Evolutionary conservation across 2,113 vertebrate species (phyloP), one percentile per base, ranked within the genome.

Genomic region (Sarotherodon lohbergeri): DNA sequence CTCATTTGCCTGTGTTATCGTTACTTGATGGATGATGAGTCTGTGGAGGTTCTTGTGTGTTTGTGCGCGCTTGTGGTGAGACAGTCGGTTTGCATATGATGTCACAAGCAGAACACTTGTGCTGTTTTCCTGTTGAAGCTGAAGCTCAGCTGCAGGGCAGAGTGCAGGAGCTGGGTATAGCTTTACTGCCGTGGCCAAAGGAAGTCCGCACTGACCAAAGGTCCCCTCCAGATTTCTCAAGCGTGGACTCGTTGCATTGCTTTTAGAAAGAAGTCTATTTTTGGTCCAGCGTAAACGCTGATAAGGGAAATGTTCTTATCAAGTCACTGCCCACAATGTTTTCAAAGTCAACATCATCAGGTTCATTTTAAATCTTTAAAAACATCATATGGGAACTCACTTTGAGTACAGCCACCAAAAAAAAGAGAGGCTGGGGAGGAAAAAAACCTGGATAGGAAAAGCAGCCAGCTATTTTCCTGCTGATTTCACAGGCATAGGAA

Each of bases 401-500:
- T 80, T 13, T 80, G 4, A 66, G 7, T 88, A 86, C 19, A 2
- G 57, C 22, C 78, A 6, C 10, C 17, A 7, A 17, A 66, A 83
- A 54, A 43, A 14, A 56, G 34, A 59, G 11, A 76, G 16, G 5
- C 10, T 13, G 24, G 13, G 14, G 36, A 41, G 63, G 34, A 2
- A 24, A 85, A 82, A 68, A 83, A 56, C 19, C 46, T 43, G 71
- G 17, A 48, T 54, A 4, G 82, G 17, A 91, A 90, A 90, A 90
- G 93, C 93, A 89, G 43, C 17, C 80, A 93, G 83, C 76, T 81
- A 87, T 94, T 94, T 93, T 90, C 90, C 91, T 89, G 81, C 52
- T 5, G 52, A 80, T 90, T 93, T 94, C 56, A 88, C 91, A 93
- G 91, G 78, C 86, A 24, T 71, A 90, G 94, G 92, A 95, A 95